Evolutionary conservation across 1,140 invertebrate species (phyloP).

Genomic region (Yoshiicerus persimilis): DNA sequence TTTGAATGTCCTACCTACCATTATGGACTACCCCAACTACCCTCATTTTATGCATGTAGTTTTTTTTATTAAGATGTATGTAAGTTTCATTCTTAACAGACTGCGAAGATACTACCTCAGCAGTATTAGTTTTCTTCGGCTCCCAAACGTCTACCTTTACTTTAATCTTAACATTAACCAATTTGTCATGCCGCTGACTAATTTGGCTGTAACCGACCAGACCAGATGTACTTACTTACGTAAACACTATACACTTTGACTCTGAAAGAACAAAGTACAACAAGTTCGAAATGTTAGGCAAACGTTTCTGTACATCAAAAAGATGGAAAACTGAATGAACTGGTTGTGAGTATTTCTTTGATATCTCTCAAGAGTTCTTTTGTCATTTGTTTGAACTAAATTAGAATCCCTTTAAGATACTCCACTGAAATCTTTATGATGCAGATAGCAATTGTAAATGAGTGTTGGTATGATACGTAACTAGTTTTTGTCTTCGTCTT

Average conservation of each 20-base stretch:
- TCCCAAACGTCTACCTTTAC: constrained; percentile 1
- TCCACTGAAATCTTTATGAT: background rate
- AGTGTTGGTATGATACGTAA: too few species aligned
- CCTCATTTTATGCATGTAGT: too few species aligned
- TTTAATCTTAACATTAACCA: background rate
- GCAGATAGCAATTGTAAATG: too few species aligned
- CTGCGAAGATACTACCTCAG: background rate
- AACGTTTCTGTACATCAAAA: background rate
- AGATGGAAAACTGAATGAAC: background rate
- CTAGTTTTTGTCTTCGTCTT: too few species aligned
- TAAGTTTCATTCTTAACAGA: background rate
- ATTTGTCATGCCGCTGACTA: constrained; percentile 1
- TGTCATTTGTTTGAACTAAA: background rate
- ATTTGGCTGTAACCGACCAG: background rate
- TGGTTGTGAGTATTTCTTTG: background rate
- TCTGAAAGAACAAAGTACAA: background rate
- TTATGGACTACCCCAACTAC: too few species aligned
- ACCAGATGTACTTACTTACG: background rate
- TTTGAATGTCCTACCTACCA: too few species aligned
- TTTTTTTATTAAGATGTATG: too few species aligned
- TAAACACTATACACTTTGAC: background rate
- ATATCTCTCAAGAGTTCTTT: background rate
- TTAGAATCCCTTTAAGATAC: background rate
- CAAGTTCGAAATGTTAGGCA: background rate
- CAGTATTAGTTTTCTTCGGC: background rate